Percentiles rank a stretch among this genome's conserved stretches.
phyloP scores from a whole-genome alignment of 2,888 invertebrate genomes.

The Drosophila siamana region DNA sequence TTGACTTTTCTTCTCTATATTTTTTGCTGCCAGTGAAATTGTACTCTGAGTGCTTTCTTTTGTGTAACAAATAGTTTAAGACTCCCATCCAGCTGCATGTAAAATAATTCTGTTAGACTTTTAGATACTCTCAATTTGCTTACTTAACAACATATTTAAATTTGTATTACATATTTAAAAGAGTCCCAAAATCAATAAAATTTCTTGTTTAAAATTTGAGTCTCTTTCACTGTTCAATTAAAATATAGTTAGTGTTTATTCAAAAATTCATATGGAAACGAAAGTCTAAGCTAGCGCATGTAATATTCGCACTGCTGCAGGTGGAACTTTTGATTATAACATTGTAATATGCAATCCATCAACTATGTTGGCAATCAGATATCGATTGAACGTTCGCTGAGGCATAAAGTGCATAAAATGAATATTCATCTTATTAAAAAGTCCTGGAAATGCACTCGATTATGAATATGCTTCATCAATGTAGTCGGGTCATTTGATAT shows the following conservation, averaged over 20 bases:
- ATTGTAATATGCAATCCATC: slow-evolving; percentile 25
- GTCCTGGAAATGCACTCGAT: background rate
- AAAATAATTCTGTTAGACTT: background rate
- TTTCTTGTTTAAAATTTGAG: too few species aligned
- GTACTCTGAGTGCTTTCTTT: background rate
- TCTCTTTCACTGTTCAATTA: too few species aligned
- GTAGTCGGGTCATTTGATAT: background rate
- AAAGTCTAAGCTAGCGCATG: background rate
- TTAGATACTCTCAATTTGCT: background rate
- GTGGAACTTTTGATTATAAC: slow-evolving; percentile 1
- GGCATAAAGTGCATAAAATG: slow-evolving; percentile 26
- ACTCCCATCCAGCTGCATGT: too few species aligned
- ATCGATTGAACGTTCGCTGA: slow-evolving; percentile 6
- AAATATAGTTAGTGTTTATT: too few species aligned
- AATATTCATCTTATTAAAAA: slow-evolving; percentile 21
- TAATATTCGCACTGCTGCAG: background rate
- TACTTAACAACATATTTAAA: background rate
- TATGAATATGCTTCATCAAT: background rate
- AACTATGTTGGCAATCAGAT: slow-evolving; percentile 12
- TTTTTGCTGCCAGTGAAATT: background rate
- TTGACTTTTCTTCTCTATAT: background rate
- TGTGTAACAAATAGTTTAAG: background rate
- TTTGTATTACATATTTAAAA: background rate
- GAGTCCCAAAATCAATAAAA: too few species aligned
- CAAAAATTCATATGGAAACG: too few species aligned